A percentile compares a stretch with the other conserved stretches of the same genome.
Conservation (phyloP, 2,888 invertebrate genomes). For the Aplocera efformata region DNA sequence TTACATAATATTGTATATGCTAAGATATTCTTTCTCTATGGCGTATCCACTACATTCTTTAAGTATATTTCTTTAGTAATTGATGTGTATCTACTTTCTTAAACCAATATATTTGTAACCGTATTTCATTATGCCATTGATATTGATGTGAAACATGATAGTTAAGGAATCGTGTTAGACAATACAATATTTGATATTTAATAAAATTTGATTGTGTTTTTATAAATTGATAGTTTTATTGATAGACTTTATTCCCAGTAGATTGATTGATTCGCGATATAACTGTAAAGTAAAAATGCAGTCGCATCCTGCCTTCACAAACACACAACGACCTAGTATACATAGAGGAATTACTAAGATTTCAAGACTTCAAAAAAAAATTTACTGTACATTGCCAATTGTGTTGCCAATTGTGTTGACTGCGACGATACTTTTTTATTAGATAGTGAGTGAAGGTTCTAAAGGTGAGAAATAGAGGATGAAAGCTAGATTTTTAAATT, state of each 20-base stretch:
- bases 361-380: no score
- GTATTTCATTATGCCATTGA: slow-evolving; percentile 62
- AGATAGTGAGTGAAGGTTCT: no score
- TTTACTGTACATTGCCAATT: no score
- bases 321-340: no score
- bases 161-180: slow-evolving; percentile 80
- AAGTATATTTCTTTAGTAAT: slow-evolving; percentile 24
- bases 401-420: no score
- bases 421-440: no score
- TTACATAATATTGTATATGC: slow-evolving; percentile 13
- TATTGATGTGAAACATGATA: slow-evolving; percentile 79
- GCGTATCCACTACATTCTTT: slow-evolving; percentile 25
- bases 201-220: slow-evolving; percentile 81
- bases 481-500: no score
- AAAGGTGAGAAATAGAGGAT: no score
- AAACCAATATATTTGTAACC: slow-evolving; percentile 65
- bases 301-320: no score
- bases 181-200: slow-evolving; percentile 81
- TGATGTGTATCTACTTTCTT: slow-evolving; percentile 50
- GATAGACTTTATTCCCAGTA: slow-evolving; percentile 1
- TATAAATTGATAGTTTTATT: slow-evolving; percentile 54
- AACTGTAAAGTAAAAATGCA: no score
- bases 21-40: slow-evolving; percentile 18
- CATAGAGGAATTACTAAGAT: no score
- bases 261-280: no score